phyloP scores from a whole-genome alignment of 1,140 invertebrate species.

The Teleopsis dalmanni region DNA sequence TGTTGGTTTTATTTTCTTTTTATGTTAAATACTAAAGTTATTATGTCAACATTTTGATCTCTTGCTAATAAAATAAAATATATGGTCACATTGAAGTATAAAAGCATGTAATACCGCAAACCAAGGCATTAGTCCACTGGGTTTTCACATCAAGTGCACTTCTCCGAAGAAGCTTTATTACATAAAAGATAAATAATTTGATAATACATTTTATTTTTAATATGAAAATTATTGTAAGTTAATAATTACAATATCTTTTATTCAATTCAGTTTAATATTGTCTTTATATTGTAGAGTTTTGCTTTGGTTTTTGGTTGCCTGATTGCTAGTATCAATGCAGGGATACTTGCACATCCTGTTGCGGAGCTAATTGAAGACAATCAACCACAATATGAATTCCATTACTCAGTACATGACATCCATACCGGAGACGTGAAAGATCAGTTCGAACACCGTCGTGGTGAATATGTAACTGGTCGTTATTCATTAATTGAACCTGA shows the following conservation, averaged over 20 bases:
- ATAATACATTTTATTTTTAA: no score
- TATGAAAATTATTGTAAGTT: constrained; percentile 2
- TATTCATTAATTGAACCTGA: constrained; percentile 44
- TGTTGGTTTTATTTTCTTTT: no score
- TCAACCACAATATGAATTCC: constrained; percentile 55
- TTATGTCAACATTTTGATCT: no score
- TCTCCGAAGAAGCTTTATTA: no score
- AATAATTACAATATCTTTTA: not conserved
- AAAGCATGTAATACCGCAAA: no score
- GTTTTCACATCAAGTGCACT: no score
- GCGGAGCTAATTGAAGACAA: constrained; percentile 20
- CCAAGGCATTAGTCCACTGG: no score
- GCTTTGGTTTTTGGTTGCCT: constrained; percentile 10
- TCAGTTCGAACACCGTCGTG: constrained; percentile 55
- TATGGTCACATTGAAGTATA: no score
- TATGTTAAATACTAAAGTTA: no score
- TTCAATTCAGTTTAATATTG: not conserved
- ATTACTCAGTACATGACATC: constrained; percentile 57
- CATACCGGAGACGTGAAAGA: constrained; percentile 59
- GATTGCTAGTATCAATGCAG: constrained; percentile 7
- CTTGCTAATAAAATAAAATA: no score
- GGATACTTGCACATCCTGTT: constrained; percentile 21
- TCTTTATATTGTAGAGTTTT: not conserved
- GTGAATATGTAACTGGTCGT: constrained; percentile 45
- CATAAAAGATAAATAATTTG: no score